These are phyloP conservation scores for Vireo griseus DNA, from an alignment of 2,797 vertebrate genomes.

Conservation along the genomic window DNA sequence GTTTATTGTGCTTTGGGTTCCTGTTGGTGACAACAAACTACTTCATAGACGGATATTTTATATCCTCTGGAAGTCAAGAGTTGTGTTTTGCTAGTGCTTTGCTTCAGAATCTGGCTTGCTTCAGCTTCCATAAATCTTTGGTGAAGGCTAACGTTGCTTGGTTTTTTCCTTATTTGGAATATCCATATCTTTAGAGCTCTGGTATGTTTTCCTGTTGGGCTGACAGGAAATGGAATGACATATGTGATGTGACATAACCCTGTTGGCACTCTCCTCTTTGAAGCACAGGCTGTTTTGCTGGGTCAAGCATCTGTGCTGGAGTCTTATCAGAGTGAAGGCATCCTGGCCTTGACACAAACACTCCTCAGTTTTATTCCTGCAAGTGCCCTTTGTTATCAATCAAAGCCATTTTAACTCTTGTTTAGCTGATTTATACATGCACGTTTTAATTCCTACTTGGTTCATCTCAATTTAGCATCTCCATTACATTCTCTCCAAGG, in stretches of 20 bases:
- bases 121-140: background rate
- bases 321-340: background rate
- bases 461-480: background rate
- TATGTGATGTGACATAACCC: background rate
- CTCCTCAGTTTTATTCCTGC: background rate
- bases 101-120: background rate
- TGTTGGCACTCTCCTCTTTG: background rate
- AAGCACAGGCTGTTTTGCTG: background rate
- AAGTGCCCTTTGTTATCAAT: background rate
- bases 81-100: background rate
- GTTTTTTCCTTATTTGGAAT: background rate
- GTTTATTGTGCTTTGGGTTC: background rate
- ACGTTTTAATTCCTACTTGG: rapidly evolving
- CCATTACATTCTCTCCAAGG: background rate
- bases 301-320: background rate
- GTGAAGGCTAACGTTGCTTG: background rate
- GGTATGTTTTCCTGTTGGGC: background rate
- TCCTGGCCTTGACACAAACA: background rate
- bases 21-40: background rate
- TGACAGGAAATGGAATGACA: background rate
- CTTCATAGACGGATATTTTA: rapidly evolving
- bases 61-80: background rate
- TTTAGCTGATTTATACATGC: background rate
- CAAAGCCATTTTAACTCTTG: background rate
- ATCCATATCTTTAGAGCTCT: background rate